Conservation (phyloP, 2,113 vertebrate species). For the Eupsittula cactorum region DNA sequence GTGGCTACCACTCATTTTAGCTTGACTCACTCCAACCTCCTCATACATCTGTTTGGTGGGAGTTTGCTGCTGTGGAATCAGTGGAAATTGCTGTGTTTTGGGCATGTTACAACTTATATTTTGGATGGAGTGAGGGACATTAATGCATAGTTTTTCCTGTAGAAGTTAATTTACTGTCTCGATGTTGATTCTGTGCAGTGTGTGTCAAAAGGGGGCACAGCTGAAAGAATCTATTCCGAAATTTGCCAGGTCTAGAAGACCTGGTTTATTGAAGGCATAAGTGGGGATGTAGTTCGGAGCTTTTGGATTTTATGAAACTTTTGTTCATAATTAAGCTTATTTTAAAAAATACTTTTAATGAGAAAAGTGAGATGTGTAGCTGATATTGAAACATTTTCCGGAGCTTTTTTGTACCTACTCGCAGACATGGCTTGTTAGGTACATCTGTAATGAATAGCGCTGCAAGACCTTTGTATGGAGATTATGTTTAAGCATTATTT, state of each 20-base stretch:
- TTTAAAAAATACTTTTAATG: neutral
- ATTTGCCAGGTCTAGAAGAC: neutral
- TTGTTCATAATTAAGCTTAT: neutral
- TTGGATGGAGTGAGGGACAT: neutral
- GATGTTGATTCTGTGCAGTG: neutral
- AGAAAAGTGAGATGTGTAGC: neutral
- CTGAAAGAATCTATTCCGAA: neutral
- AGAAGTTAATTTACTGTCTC: neutral
- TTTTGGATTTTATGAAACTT: neutral
- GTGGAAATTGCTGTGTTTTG: neutral
- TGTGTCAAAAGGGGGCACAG: neutral
- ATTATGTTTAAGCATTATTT: neutral
- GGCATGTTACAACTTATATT: neutral
- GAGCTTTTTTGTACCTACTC: neutral
- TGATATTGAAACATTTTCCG: neutral
- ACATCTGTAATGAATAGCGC: neutral
- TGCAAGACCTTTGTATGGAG: fast-evolving
- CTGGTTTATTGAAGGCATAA: neutral
- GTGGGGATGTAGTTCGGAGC: neutral
- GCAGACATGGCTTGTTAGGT: fast-evolving
- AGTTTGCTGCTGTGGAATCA: neutral
- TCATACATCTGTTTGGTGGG: no score
- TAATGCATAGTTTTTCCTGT: neutral
- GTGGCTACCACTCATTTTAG: no score
- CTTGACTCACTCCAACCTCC: no score